A percentile compares a stretch with the other conserved stretches of the same genome.
phyloP scores from a whole-genome alignment of 2,888 invertebrate species.

The Conomelus anceps region DNA sequence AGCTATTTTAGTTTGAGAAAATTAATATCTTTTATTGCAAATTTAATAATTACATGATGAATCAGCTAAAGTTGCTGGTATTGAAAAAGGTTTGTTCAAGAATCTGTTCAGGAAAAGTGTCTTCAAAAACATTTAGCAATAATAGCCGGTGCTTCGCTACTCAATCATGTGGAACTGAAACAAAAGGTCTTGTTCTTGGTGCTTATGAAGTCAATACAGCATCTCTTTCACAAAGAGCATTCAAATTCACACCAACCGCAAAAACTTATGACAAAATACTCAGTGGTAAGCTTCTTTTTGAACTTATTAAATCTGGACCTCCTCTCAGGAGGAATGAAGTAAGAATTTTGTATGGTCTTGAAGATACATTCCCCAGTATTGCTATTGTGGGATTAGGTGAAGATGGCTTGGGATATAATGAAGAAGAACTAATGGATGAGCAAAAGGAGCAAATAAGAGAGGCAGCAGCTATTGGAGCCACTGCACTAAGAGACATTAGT shows the following conservation, averaged over 20 bases:
- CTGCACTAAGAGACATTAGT: conserved; percentile 40
- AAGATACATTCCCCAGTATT: conserved; percentile 56
- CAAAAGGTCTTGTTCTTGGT: not conserved
- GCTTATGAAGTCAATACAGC: not conserved
- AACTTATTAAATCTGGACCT: conserved; percentile 43
- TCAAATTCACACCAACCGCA: conserved; percentile 41
- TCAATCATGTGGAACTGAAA: not conserved
- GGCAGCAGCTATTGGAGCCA: conserved; percentile 56
- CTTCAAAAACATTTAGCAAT: not conserved
- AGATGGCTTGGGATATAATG: conserved; percentile 59
- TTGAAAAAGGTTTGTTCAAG: not conserved
- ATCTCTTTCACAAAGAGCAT: not conserved
- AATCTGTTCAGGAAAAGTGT: not conserved
- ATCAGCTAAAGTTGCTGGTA: not conserved
- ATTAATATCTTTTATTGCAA: not conserved
- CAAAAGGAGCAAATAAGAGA: conserved; percentile 65
- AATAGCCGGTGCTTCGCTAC: not conserved
- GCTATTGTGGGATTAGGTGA: conserved; percentile 67
- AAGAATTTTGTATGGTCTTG: conserved; percentile 58
- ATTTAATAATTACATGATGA: not conserved
- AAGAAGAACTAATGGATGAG: conserved; percentile 63
- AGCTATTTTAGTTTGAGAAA: not conserved
- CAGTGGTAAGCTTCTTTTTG: conserved; percentile 50
- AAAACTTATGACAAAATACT: conserved; percentile 51
- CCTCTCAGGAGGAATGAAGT: conserved; percentile 50